Conservation (phyloP, 1,140 invertebrate genomes). For the Brachionus manjavacas region DNA sequence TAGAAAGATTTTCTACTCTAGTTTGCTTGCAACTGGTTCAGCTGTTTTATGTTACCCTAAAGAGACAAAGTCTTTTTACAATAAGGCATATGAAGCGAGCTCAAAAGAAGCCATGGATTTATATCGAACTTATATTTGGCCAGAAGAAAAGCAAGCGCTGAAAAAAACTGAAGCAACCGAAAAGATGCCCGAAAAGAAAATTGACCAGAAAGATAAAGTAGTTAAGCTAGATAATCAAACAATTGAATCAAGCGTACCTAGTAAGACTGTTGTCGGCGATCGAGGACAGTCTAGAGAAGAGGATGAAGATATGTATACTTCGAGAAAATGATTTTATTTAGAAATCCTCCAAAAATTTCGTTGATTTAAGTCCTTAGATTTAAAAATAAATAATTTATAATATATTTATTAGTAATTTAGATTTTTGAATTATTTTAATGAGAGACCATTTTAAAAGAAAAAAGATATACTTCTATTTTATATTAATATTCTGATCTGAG, state of each 20-base stretch:
- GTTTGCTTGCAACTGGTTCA: constrained; percentile 1
- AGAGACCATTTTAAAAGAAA: no score
- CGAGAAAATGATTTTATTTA: background rate
- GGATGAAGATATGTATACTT: constrained; percentile 38
- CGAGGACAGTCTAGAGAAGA: constrained; percentile 28
- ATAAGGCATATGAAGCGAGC: background rate
- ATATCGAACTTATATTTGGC: constrained; percentile 5
- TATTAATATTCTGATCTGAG: no score
- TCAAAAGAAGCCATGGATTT: background rate
- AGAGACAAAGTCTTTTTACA: background rate
- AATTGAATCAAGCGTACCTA: background rate
- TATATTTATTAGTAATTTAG: no score
- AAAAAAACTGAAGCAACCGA: background rate
- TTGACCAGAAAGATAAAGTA: background rate
- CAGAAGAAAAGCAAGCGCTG: background rate
- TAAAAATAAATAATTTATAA: constrained; percentile 12
- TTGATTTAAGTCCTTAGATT: background rate
- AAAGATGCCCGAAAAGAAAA: background rate
- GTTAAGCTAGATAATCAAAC: constrained; percentile 14
- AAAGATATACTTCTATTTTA: no score
- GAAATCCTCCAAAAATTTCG: background rate
- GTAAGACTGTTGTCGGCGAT: background rate
- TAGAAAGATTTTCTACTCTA: background rate
- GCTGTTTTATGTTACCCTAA: constrained; percentile 23
- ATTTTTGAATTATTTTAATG: no score